Percentiles rank a stretch among this genome's conserved stretches.
phyloP scores from a whole-genome alignment of 2,797 vertebrate species.

The Hyperoplus lanceolatus region DNA sequence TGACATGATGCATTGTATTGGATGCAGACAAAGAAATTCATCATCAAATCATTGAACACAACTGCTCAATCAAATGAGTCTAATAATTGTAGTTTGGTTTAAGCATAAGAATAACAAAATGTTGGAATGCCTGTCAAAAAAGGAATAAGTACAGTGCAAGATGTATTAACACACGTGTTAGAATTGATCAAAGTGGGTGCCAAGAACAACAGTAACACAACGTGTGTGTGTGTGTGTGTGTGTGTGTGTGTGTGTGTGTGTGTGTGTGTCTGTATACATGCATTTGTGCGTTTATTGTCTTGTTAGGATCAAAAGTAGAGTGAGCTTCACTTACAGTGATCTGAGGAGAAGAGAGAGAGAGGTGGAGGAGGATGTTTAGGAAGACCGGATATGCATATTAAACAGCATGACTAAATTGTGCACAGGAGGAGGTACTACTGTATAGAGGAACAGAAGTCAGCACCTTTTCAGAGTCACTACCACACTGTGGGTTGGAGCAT shows the following conservation, averaged over 20 bases:
- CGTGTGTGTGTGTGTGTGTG: constrained; percentile 7
- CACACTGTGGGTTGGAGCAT: constrained; percentile 60
- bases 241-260: constrained; percentile 20
- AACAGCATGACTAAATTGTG: constrained; percentile 75
- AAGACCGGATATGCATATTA: constrained; percentile 76
- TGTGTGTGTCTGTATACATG: neutral
- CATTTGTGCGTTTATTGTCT: constrained; percentile 2
- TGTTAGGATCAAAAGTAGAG: constrained; percentile 28
- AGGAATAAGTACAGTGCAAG: constrained; percentile 57
- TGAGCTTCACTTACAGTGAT: constrained; percentile 36
- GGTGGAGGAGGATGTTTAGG: constrained; percentile 51
- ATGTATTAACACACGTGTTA: constrained; percentile 70
- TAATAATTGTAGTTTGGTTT: constrained; percentile 22
- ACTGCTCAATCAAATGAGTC: constrained; percentile 25
- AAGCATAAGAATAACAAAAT: constrained; percentile 59
- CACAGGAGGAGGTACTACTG: constrained; percentile 64
- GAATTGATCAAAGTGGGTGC: constrained; percentile 65
- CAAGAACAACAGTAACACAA: constrained; percentile 62
- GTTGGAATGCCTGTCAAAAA: constrained; percentile 60
- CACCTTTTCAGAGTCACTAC: constrained; percentile 53
- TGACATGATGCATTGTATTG: no score
- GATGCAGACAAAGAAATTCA: neutral
- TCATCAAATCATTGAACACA: constrained; percentile 1
- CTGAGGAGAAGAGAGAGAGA: constrained; percentile 46
- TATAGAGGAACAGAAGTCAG: constrained; percentile 57